Evolutionary conservation across 2,797 vertebrate genomes (phyloP).

Genomic region (Champsocephalus esox): DNA sequence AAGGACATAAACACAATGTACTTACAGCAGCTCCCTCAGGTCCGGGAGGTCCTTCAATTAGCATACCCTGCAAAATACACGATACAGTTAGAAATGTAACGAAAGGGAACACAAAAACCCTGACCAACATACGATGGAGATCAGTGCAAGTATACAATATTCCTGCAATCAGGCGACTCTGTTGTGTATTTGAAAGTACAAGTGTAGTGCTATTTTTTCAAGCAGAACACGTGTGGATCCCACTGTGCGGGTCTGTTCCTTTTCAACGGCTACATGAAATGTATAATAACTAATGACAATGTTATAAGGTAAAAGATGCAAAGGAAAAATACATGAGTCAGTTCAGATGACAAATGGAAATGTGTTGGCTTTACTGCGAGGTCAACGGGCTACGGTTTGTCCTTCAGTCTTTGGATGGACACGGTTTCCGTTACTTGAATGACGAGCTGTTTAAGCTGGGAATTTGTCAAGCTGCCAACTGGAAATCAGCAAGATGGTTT

Average conservation of each 20-base stretch:
- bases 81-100: neutral
- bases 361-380: neutral
- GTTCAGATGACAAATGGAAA: neutral
- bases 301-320: neutral
- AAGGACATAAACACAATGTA: constrained; percentile 30
- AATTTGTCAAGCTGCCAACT: neutral
- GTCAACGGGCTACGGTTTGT: neutral
- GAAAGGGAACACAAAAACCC: neutral
- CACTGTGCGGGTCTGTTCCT: neutral
- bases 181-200: neutral
- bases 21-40: constrained; percentile 93
- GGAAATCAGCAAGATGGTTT: neutral
- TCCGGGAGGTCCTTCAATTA: constrained; percentile 93
- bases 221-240: neutral
- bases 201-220: neutral
- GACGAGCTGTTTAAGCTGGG: neutral
- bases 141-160: neutral
- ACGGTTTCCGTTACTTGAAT: neutral
- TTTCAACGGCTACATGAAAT: neutral
- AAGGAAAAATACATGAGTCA: neutral
- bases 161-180: neutral
- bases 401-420: neutral
- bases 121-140: neutral
- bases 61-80: constrained; percentile 86
- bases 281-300: neutral